Base-by-base conservation (phyloP, 2,113 vertebrate species). In the Aegithalos caudatus region DNA sequence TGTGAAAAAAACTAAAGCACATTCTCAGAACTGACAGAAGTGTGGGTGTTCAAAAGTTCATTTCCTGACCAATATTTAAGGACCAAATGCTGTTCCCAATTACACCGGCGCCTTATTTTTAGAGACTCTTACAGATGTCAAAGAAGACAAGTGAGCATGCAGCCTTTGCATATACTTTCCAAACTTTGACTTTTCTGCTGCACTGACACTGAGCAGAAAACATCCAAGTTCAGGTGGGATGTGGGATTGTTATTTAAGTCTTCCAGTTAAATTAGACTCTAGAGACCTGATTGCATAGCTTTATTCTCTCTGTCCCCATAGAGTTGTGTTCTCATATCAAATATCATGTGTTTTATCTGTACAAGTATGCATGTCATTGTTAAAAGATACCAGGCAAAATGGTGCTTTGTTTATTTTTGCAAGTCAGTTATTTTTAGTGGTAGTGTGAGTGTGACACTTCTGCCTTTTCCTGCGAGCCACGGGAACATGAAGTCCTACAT, bases 311-410 rank as follows among this genome's bases (percentile, higher is more conserved):
- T 86, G 85, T 83, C 74, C 47, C 92, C 67, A 12, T 37, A 85
- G 95, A 88, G 81, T 80, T 90, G 93, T 73, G 66, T 86, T 96
- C 79, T 95, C 81, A 62, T 95, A 92, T 88, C 56, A 94, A 86
- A 92, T 88, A 80, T 90, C 50, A 79, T 60, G 58, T 77, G 33
- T 88, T 90, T 92, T 88, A 81, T 67, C 67, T 2, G 76, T 62
- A 94, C 81, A 94, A 93, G 66, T 74, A 92, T 88, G 83, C 90
- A 90, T 86, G 71, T 93, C 1, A 7, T 91, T 77, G 73, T 93
- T 93, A 94, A 88, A 85, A 94, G 48, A 60, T 58, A 93, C 6
- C 74, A 90, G 71, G 40, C 56, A 82, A 82, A 96, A 67, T 71
- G 47, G 58, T 1, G 1, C 56, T 94, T 92, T 96, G 81, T 96